A percentile compares a stretch with the other conserved stretches of the same genome.
phyloP scores from a whole-genome alignment of 2,113 vertebrate species.

The Mus pahari region DNA sequence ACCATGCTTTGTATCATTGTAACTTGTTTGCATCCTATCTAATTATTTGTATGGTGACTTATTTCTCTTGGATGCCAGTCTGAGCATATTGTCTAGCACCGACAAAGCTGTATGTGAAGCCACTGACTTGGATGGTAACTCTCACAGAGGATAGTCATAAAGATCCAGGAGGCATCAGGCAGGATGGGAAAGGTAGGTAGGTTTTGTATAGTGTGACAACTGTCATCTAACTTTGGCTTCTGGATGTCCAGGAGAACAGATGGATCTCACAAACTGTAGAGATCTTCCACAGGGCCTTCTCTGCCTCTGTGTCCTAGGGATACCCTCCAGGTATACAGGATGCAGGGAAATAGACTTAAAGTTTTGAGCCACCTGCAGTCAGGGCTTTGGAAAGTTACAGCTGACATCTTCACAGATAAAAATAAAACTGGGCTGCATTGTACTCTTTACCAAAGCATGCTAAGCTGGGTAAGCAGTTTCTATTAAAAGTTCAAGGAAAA shows the following conservation, averaged over 20 bases:
- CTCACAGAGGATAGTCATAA: not conserved
- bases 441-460: not conserved
- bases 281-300: not conserved
- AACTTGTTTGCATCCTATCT: not conserved
- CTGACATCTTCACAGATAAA: constrained; percentile 7
- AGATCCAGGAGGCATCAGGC: not conserved
- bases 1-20: not conserved
- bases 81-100: not conserved
- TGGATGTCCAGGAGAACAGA: not conserved
- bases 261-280: not conserved
- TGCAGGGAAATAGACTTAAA: not conserved
- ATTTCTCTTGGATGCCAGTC: constrained; percentile 21
- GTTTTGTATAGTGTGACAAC: not conserved
- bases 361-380: not conserved
- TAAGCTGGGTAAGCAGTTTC: not conserved
- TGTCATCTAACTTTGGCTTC: constrained; percentile 5
- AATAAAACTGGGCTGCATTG: constrained; percentile 32
- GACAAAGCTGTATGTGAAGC: not conserved
- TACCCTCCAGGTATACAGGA: not conserved
- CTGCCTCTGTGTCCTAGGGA: not conserved
- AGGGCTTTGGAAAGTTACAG: constrained; percentile 32
- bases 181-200: not conserved
- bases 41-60: constrained; percentile 30
- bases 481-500: constrained; percentile 47
- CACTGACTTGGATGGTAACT: not conserved